These are phyloP conservation scores for Mesorhabditis spiculigera DNA, from an alignment of 2,888 invertebrate species.

Conservation along the genomic window DNA sequence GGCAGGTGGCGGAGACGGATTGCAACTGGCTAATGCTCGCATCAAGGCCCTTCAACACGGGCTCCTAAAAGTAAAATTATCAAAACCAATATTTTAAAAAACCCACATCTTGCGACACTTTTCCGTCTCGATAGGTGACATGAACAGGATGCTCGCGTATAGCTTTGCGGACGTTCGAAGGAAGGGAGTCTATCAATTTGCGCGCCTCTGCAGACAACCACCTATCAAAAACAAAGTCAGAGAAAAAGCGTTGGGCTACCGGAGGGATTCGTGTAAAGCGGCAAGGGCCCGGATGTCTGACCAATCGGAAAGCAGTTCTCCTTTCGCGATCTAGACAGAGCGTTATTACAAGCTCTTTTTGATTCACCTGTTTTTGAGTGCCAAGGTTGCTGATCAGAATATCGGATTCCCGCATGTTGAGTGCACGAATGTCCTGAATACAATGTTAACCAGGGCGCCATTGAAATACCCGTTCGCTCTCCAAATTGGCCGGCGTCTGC, in stretches of 20 bases:
- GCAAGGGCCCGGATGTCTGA: slow-evolving; percentile 79
- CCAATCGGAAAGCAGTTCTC: slow-evolving; percentile 82
- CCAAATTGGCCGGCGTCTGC: slow-evolving; percentile 39
- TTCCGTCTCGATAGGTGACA: slow-evolving; percentile 19
- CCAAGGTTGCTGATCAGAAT: slow-evolving; percentile 81
- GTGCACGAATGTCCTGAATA: slow-evolving; percentile 69
- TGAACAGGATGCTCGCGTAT: slow-evolving; percentile 31
- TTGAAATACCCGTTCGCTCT: slow-evolving; percentile 30
- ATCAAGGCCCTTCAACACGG: slow-evolving; percentile 41
- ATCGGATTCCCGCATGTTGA: slow-evolving; percentile 83
- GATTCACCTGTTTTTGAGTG: slow-evolving; percentile 42
- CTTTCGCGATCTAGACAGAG: slow-evolving; percentile 60
- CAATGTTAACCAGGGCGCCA: not conserved
- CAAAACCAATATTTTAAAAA: slow-evolving; percentile 13
- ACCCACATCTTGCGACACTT: not conserved
- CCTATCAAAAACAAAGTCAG: not conserved
- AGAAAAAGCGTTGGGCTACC: slow-evolving; percentile 25
- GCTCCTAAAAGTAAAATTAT: slow-evolving; percentile 29
- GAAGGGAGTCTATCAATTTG: slow-evolving; percentile 26
- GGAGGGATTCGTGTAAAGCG: slow-evolving; percentile 86
- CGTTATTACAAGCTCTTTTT: not conserved
- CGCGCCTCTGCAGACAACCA: slow-evolving; percentile 62
- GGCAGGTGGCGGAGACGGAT: slow-evolving; percentile 82
- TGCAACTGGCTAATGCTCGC: slow-evolving; percentile 60
- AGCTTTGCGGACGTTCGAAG: slow-evolving; percentile 21